phyloP scores from a whole-genome alignment of 2,797 vertebrate species.

The Pseudochirops corinnae region DNA sequence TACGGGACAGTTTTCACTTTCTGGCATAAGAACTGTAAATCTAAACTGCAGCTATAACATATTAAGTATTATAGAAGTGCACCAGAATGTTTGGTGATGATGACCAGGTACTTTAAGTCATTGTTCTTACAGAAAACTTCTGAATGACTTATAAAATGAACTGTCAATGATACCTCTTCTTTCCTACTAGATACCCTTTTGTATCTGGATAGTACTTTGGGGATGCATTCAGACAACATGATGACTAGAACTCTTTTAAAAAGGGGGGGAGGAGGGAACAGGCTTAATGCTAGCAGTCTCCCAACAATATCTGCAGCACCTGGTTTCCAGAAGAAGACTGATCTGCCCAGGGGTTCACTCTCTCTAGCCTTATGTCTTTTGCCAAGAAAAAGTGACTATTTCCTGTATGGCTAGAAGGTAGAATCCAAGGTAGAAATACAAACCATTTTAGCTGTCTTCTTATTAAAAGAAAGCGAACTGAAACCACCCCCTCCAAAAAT shows the following conservation, averaged over 20 bases:
- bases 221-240: background rate
- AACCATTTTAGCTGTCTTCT: background rate
- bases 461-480: background rate
- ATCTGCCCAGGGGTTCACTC: background rate
- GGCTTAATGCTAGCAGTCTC: background rate
- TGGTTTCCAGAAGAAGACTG: conserved; percentile 36
- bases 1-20: background rate
- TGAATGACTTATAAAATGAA: background rate
- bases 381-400: conserved; percentile 1
- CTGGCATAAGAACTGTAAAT: background rate
- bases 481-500: conserved; percentile 46
- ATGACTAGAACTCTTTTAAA: background rate
- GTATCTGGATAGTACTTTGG: background rate
- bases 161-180: background rate
- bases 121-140: background rate
- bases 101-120: background rate
- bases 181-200: background rate
- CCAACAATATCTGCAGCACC: conserved; percentile 10
- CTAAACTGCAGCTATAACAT: background rate
- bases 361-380: background rate
- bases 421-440: background rate
- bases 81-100: background rate
- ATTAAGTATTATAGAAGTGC: background rate
- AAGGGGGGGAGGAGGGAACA: background rate
- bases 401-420: conserved; percentile 27